phyloP scores from a whole-genome alignment of 2,888 invertebrate genomes.

The Rotaria socialis region DNA sequence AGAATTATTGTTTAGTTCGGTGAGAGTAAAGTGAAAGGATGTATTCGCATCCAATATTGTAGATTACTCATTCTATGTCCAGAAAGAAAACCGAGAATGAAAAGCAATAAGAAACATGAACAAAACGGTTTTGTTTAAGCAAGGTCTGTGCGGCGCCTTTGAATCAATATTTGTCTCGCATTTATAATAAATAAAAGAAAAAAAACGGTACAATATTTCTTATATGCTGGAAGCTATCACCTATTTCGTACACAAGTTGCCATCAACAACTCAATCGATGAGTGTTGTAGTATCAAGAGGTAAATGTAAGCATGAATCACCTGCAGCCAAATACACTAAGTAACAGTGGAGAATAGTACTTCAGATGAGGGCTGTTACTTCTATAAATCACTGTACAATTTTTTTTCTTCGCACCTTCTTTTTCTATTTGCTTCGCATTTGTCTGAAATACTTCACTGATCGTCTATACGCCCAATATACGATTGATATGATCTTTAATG shows the following conservation, averaged over 20 bases:
- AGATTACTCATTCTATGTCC: not conserved
- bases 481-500: not conserved
- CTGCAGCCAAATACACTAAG: not conserved
- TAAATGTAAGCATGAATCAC: not conserved
- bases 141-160: not conserved
- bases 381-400: not conserved
- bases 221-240: not conserved
- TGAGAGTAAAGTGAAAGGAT: no score
- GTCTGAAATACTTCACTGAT: not conserved
- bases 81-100: not conserved
- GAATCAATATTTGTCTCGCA: conserved; percentile 11
- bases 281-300: not conserved
- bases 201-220: not conserved
- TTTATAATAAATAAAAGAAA: not conserved
- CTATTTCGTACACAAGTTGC: not conserved
- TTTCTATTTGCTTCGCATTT: not conserved
- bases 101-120: no score
- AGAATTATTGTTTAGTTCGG: no score
- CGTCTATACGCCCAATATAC: not conserved
- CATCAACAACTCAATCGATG: not conserved
- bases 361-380: not conserved
- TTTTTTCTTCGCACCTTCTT: not conserved
- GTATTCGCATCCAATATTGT: no score
- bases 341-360: not conserved
- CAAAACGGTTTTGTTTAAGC: no score